Percentiles rank a stretch among this genome's conserved stretches.
phyloP scores from a whole-genome alignment of 1,140 invertebrate genomes.

The Penaeus japonicus region DNA sequence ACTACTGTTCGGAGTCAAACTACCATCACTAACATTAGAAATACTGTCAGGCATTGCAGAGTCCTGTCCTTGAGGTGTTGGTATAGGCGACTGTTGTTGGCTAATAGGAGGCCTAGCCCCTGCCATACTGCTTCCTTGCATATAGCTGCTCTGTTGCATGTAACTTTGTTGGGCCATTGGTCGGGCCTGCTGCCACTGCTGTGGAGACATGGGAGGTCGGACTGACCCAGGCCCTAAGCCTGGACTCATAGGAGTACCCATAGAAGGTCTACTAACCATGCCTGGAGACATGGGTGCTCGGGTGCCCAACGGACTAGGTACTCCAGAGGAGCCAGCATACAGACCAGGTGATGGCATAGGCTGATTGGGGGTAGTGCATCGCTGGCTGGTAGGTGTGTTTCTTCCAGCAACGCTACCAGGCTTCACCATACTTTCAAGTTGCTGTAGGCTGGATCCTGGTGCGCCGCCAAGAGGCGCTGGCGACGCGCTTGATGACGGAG shows the following conservation, averaged over 20 bases:
- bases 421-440: constrained; percentile 58
- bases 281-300: constrained; percentile 57
- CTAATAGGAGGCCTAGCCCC: constrained; percentile 12
- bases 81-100: constrained; percentile 31
- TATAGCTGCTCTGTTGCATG: constrained; percentile 42
- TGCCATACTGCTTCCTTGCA: constrained; percentile 6
- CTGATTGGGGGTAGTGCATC: constrained; percentile 47
- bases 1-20: constrained; percentile 53
- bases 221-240: constrained; percentile 29
- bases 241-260: constrained; percentile 55
- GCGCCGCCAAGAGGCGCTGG: constrained; percentile 33
- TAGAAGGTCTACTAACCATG: constrained; percentile 29
- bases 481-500: constrained; percentile 27
- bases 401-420: constrained; percentile 39
- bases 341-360: constrained; percentile 51
- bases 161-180: constrained; percentile 37
- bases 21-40: constrained; percentile 58
- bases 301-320: constrained; percentile 50
- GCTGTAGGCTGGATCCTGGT: constrained; percentile 50
- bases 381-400: constrained; percentile 48
- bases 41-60: constrained; percentile 48
- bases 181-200: constrained; percentile 49
- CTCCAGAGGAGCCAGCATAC: constrained; percentile 38
- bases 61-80: constrained; percentile 35
- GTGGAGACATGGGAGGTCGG: constrained; percentile 58